Evolutionary conservation across 2,888 invertebrate species (phyloP), one percentile per base, ranked within the genome.

Genomic region (Drosophila greeni): DNA sequence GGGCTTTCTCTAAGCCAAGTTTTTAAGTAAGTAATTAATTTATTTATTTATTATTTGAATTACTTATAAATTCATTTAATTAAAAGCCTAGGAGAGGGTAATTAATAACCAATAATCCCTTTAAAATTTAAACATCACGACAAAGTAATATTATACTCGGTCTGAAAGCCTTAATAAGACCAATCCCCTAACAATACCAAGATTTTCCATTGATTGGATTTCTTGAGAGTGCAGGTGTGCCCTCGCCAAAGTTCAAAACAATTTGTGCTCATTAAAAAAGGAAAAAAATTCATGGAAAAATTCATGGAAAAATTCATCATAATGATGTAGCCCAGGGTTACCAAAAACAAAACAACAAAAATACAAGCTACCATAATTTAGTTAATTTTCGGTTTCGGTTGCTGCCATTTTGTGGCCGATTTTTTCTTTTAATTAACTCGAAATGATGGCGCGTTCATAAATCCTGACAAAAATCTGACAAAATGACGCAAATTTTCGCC

Each of bases 251-350:
- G 67, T 71, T 74, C 77, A 80, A 65, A 62, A 64, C 75, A 82
- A 78, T 80, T 78, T 83, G 43, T 55, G 78, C 76, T 78, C 83
- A 83, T 80, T 84, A 82, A 84, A 82, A 67, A 62, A 48, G 66
- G 66, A 78, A 80, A 82, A 68, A 80, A 82, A 68, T 70, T 24
- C 51, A 65, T 47, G 53, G 66, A 70, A 78, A 80, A 82, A 69
- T 70, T 20, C 52, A 66, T 47, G 75, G n/a, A 65, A 76, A 70
- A 66, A 62, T 61, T 29, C 57, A 66, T 66, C 70, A 69, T 71
- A 76, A 82, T 80, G 77, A 70, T 56, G 75, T 79, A 70, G 79
- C 76, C 76, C 70, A 69, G 68, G 70, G 79, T 66, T 66, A 80
- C 77, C 57, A 58, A 58, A 45, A 36, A 23, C 11, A 58, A 45